Base-by-base conservation (phyloP, 2,797 vertebrate species). In the Acropternis orthonyx region DNA sequence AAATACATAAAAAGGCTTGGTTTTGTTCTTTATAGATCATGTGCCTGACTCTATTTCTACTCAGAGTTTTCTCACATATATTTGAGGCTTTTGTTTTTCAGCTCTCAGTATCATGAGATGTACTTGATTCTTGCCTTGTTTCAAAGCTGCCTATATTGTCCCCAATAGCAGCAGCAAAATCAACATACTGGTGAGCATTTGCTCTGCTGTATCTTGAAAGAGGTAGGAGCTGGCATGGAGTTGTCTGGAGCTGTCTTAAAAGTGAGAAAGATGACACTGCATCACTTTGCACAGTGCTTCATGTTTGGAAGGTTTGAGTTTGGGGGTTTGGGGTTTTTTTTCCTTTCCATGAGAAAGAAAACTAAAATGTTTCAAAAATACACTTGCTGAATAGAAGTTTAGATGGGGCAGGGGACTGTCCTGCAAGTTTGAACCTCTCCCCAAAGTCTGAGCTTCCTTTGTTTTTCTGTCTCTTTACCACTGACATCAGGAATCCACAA, bases 231-330 rank as follows among this genome's bases (percentile, higher is more conserved):
- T 91, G 85, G 58, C 34, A 51, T 30, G 37, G 76, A 81, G 48
- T 39, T 77, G 62, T 62, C 79, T 66, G 62, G 69, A 86, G 51
- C 76, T 49, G 34, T 81, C 89, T 88, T 61, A 56, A 72, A 95
- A 90, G 93, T 88, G 88, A 83, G 91, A 96, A 95, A 94, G 93
- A 94, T 93, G 89, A 92, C 82, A 69, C 87, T 86, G 91, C 89
- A 93, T 96, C 79, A 59, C 76, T 96, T 96, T 73, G 48, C 85
- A 49, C 89, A 28, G 24, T 63, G 76, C 56, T 84, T 93, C 1
- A 5, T 79, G n/a, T 58, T 93, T 5, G 4, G 43, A 83, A 72
- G 75, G 37, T 54, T 77, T 77, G 55, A 26, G 32, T 72, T 86
- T 74, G 24, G 71, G 30, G 2, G 0, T 9, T 52, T 66, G 63